These are phyloP conservation scores for Drosophila chauvacae DNA, from an alignment of 1,140 invertebrate genomes.

Conservation along the genomic window DNA sequence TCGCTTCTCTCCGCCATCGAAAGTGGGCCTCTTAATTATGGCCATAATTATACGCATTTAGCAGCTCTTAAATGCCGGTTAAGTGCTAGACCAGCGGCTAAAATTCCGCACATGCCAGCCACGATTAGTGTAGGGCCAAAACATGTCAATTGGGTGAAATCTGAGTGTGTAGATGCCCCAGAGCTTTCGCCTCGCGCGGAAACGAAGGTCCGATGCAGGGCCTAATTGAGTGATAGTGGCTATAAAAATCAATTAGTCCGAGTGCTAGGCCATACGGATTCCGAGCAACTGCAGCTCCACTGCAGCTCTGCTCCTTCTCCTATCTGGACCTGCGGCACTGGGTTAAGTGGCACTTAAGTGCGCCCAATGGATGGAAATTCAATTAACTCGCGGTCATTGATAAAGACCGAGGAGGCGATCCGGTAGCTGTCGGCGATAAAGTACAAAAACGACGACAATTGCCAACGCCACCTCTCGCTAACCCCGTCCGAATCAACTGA, in stretches of 20 bases:
- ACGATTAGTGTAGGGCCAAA: slow-evolving; percentile 24
- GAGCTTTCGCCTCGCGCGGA: slow-evolving; percentile 20
- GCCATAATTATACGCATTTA: slow-evolving; percentile 45
- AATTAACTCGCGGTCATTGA: slow-evolving; percentile 47
- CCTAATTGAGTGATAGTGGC: slow-evolving; percentile 34
- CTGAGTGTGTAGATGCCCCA: background rate
- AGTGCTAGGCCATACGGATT: slow-evolving; percentile 23
- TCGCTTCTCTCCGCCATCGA: slow-evolving; percentile 36
- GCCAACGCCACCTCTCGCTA: slow-evolving; percentile 38
- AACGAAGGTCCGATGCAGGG: background rate
- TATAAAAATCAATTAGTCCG: slow-evolving; percentile 58
- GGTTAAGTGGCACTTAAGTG: slow-evolving; percentile 64
- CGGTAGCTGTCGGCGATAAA: slow-evolving; percentile 51
- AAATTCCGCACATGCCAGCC: slow-evolving; percentile 36
- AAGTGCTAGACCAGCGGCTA: slow-evolving; percentile 33
- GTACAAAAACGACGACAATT: slow-evolving; percentile 40
- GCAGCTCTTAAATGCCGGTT: slow-evolving; percentile 26
- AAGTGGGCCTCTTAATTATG: slow-evolving; percentile 43
- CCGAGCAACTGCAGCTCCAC: slow-evolving; percentile 7
- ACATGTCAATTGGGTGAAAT: slow-evolving; percentile 46
- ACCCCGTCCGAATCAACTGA: slow-evolving; percentile 20
- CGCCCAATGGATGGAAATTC: slow-evolving; percentile 49
- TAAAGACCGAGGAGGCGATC: slow-evolving; percentile 35
- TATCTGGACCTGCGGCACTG: slow-evolving; percentile 41
- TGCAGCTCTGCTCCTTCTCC: slow-evolving; percentile 14